Evolutionary conservation across 1,140 invertebrate genomes (phyloP).

Genomic region (Meloidogyne hapla): DNA sequence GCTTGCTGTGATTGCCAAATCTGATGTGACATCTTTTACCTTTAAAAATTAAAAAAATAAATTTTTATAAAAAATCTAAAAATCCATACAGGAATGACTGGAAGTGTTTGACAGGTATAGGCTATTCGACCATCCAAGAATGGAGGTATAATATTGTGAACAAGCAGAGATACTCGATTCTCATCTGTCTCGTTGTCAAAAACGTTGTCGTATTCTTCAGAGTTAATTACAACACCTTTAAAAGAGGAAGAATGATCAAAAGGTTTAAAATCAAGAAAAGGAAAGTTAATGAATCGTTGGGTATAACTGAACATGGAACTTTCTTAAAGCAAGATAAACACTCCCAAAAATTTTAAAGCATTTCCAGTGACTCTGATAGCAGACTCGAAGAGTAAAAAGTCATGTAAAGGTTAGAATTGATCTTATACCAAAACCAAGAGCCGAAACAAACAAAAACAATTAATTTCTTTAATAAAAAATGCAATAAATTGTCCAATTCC

Average conservation of each 20-base stretch:
- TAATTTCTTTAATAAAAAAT: no score
- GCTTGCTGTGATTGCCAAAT: conserved; percentile 93
- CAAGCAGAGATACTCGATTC: conserved; percentile 87
- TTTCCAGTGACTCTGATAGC: no score
- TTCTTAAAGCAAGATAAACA: no score
- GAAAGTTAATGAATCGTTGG: no score
- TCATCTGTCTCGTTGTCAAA: conserved; percentile 83
- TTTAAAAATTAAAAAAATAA: conserved; percentile 65
- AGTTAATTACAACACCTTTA: conserved; percentile 83
- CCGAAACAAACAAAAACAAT: no score
- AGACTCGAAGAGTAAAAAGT: no score
- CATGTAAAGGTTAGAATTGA: no score
- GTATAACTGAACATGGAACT: no score
- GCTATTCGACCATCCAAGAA: conserved; percentile 97
- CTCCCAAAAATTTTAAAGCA: no score
- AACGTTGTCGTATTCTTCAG: conserved; percentile 85
- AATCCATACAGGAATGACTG: conserved; percentile 78
- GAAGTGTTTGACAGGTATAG: conserved; percentile 97
- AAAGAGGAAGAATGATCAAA: conserved; percentile 5
- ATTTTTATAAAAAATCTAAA: not conserved
- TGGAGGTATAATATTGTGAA: conserved; percentile 97
- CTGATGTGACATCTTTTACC: conserved; percentile 82
- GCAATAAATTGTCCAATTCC: no score
- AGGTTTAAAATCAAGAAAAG: no score
- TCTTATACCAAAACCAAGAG: no score